phyloP scores from a whole-genome alignment of 2,888 invertebrate species.

The Rhorus exstirpatorius region DNA sequence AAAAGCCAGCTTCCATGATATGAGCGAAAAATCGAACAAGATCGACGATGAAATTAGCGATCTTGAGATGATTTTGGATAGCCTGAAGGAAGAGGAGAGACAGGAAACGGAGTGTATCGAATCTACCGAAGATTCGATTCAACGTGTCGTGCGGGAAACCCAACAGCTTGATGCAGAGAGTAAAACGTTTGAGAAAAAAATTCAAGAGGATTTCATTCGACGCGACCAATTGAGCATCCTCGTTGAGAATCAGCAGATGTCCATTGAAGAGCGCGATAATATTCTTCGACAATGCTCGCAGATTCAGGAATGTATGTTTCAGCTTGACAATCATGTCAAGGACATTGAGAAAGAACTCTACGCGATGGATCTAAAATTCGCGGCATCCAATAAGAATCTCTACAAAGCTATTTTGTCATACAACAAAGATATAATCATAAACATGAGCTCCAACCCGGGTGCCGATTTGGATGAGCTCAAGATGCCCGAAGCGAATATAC shows the following conservation, averaged over 20 bases:
- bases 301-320: conserved; percentile 75
- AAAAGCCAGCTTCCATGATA: conserved; percentile 31
- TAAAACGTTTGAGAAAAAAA: conserved; percentile 68
- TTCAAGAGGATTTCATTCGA: conserved; percentile 66
- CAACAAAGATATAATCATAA: conserved; percentile 80
- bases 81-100: conserved; percentile 69
- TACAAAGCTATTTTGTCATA: conserved; percentile 78
- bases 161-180: conserved; percentile 72
- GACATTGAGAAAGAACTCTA: conserved; percentile 81
- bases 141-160: conserved; percentile 70
- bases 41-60: conserved; percentile 68
- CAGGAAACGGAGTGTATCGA: conserved; percentile 69
- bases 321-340: conserved; percentile 78
- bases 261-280: conserved; percentile 75
- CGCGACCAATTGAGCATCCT: conserved; percentile 72
- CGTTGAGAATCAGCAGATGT: conserved; percentile 80
- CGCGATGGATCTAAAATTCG: conserved; percentile 78
- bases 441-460: conserved; percentile 68
- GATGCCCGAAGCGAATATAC: conserved; percentile 78
- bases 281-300: conserved; percentile 77
- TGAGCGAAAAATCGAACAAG: conserved; percentile 64
- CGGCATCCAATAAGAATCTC: conserved; percentile 77
- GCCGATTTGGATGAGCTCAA: conserved; percentile 76
- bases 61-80: conserved; percentile 67
- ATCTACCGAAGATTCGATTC: conserved; percentile 71